Conservation (phyloP, 1,140 invertebrate genomes). For the Drosophila rhopaloa region DNA sequence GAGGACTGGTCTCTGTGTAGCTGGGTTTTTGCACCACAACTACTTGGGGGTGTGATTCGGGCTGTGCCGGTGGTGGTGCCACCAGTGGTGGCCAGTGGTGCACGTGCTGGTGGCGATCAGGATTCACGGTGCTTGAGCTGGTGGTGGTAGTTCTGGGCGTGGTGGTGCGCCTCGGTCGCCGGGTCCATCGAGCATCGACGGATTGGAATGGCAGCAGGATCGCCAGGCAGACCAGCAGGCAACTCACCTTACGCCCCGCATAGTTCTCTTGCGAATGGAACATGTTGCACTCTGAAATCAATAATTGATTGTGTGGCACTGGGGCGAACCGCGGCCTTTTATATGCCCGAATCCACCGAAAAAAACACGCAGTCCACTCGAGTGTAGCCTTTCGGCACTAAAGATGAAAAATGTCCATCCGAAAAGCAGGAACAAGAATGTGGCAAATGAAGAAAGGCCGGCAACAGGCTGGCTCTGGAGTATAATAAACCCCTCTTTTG, state of each 20-base stretch:
- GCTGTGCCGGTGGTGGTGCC: conserved; percentile 23
- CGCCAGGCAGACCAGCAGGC: conserved; percentile 6
- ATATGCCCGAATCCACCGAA: conserved; percentile 23
- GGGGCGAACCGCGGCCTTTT: conserved; percentile 44
- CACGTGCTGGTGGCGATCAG: conserved; percentile 40
- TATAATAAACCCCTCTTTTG: conserved; percentile 48
- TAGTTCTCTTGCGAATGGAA: conserved; percentile 5
- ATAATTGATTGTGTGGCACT: conserved; percentile 64
- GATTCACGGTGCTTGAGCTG: not conserved
- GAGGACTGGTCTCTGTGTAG: not conserved
- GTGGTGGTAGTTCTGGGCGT: conserved; percentile 33
- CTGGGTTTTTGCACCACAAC: not conserved
- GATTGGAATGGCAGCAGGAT: conserved; percentile 6
- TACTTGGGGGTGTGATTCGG: not conserved
- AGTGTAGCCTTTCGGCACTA: conserved; percentile 45
- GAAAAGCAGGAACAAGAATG: conserved; percentile 1
- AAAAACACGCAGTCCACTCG: conserved; percentile 19
- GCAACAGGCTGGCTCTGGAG: conserved; percentile 41
- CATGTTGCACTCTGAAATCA: conserved; percentile 35
- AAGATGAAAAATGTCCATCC: conserved; percentile 48
- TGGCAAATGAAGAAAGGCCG: conserved; percentile 23
- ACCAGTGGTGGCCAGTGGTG: conserved; percentile 61
- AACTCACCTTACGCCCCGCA: not conserved
- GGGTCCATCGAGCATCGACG: conserved; percentile 38
- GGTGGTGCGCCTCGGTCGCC: conserved; percentile 44